A percentile compares a stretch with the other conserved stretches of the same genome.
Evolutionary conservation across 2,797 vertebrate species (phyloP).

Genomic region (Tolypeutes matacus): DNA sequence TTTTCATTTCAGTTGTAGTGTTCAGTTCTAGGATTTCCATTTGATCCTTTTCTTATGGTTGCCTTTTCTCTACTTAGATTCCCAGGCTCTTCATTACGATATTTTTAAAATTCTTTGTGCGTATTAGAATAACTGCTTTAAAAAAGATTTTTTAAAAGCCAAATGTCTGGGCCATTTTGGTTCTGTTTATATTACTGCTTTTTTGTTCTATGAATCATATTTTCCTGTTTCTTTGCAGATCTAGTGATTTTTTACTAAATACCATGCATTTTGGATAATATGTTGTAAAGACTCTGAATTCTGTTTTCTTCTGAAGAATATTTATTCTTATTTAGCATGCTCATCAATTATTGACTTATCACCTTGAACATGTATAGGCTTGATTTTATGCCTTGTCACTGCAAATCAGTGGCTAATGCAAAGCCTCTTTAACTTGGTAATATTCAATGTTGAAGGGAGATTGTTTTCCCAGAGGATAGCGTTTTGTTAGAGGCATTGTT

Average conservation of each 20-base stretch:
- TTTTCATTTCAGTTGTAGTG: neutral
- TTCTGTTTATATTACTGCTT: neutral
- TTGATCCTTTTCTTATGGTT: neutral
- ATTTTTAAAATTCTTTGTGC: neutral
- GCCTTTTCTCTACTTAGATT: neutral
- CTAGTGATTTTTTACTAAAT: neutral
- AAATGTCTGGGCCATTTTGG: neutral
- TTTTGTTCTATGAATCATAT: neutral
- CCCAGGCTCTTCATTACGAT: neutral
- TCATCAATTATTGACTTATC: neutral
- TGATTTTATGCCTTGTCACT: slow-evolving; percentile 5
- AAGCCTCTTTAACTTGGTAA: neutral
- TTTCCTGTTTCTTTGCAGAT: slow-evolving; percentile 4
- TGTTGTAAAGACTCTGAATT: neutral
- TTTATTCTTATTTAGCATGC: slow-evolving; percentile 7
- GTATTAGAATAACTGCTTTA: neutral
- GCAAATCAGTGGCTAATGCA: neutral
- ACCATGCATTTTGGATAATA: neutral
- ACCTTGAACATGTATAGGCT: neutral
- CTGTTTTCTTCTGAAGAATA: neutral
- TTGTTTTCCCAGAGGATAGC: neutral
- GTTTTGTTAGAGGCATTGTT: neutral
- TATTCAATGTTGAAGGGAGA: neutral
- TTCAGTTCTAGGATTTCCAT: slow-evolving; percentile 3
- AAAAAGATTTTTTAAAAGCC: neutral